A percentile compares a stretch with the other conserved stretches of the same genome.
Evolutionary conservation across 2,113 vertebrate genomes (phyloP).

Genomic region (Odontesthes bonariensis): DNA sequence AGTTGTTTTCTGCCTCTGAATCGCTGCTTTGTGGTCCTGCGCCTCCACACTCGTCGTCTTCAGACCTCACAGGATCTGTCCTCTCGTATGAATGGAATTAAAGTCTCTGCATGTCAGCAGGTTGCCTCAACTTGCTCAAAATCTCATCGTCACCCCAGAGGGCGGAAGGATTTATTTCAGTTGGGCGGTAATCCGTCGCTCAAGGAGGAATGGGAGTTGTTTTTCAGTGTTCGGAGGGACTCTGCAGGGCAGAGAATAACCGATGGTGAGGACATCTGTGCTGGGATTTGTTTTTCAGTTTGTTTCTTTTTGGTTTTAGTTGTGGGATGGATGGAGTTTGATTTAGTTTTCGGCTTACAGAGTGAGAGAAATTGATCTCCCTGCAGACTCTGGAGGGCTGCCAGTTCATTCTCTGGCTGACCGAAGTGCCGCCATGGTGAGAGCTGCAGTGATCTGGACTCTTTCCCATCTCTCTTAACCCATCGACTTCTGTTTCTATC

Average conservation of each 20-base stretch:
- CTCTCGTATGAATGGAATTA: slow-evolving; percentile 38
- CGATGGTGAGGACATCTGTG: slow-evolving; percentile 1
- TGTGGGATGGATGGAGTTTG: slow-evolving; percentile 23
- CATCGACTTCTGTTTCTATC: too few relatives aligned
- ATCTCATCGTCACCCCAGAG: slow-evolving; percentile 24
- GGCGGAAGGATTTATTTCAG: slow-evolving; percentile 47
- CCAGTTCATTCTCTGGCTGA: slow-evolving; percentile 8
- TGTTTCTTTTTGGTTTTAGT: not conserved
- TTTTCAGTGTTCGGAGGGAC: slow-evolving; percentile 10
- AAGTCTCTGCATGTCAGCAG: not conserved
- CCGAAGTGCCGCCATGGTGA: not conserved
- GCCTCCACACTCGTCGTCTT: too few relatives aligned
- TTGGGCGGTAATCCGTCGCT: slow-evolving; percentile 35
- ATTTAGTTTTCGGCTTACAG: slow-evolving; percentile 19
- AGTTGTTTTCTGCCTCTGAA: too few relatives aligned
- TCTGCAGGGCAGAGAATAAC: slow-evolving; percentile 28
- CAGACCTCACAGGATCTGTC: slow-evolving; percentile 25
- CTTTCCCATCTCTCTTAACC: too few relatives aligned
- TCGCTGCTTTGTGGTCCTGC: too few relatives aligned
- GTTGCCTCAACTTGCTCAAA: slow-evolving; percentile 34
- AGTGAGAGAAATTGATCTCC: slow-evolving; percentile 13
- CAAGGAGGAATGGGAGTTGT: slow-evolving; percentile 47
- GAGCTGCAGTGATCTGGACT: slow-evolving; percentile 4
- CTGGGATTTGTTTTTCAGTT: slow-evolving; percentile 11
- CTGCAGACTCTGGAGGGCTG: slow-evolving; percentile 1